These are phyloP conservation scores for Scelioninae gen. 2 DNA, from an alignment of 2,888 invertebrate genomes.

Conservation along the genomic window DNA sequence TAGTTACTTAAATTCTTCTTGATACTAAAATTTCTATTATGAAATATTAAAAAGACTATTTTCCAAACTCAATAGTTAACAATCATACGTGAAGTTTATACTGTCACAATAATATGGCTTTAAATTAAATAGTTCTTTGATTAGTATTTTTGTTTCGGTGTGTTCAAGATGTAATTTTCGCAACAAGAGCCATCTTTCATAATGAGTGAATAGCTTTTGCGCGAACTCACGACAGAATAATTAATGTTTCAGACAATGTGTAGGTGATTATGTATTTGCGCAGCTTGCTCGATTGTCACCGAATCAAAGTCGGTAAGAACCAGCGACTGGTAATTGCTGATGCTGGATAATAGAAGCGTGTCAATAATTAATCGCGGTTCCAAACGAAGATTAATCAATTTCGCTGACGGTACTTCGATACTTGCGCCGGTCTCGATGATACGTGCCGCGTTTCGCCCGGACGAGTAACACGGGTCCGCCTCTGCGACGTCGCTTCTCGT, in stretches of 20 bases:
- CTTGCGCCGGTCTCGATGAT: conserved; percentile 29
- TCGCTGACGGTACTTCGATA: conserved; percentile 62
- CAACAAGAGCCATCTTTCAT: conserved; percentile 27
- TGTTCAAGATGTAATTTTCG: conserved; percentile 33
- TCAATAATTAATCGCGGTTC: conserved; percentile 72
- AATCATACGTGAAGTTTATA: too few relatives aligned
- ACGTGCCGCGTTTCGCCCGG: conserved; percentile 24
- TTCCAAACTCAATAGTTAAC: too few relatives aligned
- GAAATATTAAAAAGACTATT: too few relatives aligned
- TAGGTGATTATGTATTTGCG: conserved; percentile 43
- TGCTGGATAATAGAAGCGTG: conserved; percentile 70
- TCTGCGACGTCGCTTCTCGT: conserved; percentile 64
- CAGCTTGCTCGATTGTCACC: conserved; percentile 48
- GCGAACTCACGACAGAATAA: conserved; percentile 50
- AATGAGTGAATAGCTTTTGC: conserved; percentile 45
- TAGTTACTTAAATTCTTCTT: too few relatives aligned
- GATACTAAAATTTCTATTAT: too few relatives aligned
- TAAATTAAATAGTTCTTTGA: too few relatives aligned
- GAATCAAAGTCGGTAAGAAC: background rate
- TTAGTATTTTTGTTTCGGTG: conserved; percentile 11
- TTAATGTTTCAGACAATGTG: conserved; percentile 46
- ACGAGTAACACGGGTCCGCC: conserved; percentile 53
- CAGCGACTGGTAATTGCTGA: conserved; percentile 63
- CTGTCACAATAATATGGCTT: too few relatives aligned
- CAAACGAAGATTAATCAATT: conserved; percentile 71